phyloP scores from a whole-genome alignment of 2,797 vertebrate genomes.

The Pseudocheirus occidentalis region DNA sequence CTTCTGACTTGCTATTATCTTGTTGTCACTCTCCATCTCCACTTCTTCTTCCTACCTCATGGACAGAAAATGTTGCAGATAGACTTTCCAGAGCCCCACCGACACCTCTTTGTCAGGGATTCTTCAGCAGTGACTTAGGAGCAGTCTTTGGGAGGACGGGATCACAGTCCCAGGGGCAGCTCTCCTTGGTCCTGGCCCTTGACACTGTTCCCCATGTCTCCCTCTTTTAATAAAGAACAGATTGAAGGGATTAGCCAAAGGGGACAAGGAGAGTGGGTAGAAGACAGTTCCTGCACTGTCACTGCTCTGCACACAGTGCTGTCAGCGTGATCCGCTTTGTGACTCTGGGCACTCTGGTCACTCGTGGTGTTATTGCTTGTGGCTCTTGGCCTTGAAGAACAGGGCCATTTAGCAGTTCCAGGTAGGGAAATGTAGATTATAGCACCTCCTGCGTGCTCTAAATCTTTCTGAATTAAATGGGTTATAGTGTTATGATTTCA shows the following conservation, averaged over 20 bases:
- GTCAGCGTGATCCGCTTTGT: neutral
- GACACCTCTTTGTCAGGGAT: neutral
- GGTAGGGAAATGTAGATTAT: neutral
- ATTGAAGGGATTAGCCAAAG: neutral
- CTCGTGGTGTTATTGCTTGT: neutral
- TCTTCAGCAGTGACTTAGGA: neutral
- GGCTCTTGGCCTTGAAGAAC: neutral
- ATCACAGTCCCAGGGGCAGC: neutral
- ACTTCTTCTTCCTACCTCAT: neutral
- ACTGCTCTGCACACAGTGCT: no score
- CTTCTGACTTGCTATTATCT: neutral
- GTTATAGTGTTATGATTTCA: neutral
- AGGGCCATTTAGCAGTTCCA: neutral
- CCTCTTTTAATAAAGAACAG: neutral
- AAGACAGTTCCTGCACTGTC: neutral
- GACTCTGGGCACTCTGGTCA: neutral
- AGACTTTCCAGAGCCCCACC: neutral
- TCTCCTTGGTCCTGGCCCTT: neutral
- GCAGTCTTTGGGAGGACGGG: accelerated
- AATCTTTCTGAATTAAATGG: neutral
- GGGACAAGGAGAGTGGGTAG: neutral
- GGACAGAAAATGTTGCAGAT: neutral
- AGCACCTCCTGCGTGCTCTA: neutral
- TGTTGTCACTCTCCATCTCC: neutral
- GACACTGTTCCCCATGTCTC: neutral